Evolutionary conservation across 2,888 invertebrate genomes (phyloP), one percentile per base, ranked within the genome.

Genomic region (Drosophila tripunctata): DNA sequence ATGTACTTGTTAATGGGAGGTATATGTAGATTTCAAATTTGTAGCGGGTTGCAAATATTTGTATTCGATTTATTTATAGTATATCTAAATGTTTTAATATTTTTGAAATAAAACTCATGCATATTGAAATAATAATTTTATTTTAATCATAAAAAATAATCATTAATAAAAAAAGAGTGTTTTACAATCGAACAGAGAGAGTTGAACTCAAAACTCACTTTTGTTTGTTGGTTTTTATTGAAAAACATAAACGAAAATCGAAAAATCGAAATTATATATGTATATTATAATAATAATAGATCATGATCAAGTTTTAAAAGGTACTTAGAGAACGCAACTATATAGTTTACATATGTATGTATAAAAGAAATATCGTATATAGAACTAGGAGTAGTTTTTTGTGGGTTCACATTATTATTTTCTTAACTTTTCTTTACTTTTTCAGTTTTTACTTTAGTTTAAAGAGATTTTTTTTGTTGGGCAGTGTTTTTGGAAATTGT

Each of bases 111-210:
- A 88, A 87, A 87, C 83, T 61, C 88, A 85, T 81, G 83, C 75
- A 75, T 61, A 63, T 84, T 78, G 78, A 87, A 88, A 88, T 87
- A 80, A 87, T 87, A 88, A 82, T 76, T 88, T 87, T 87, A 88
- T 88, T 87, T 87, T 83, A 88, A 87, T 79, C 85, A 78, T 83
- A 80, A 80, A 81, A 81, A 78, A 79, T 68, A 82, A 84, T 77
- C 79, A 86, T 83, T 79, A 76, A 86, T 82, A 87, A 81, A 87
- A 86, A 86, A 81, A 80, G 73, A n/a, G n/a, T n/a, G n/a, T n/a
- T 87, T 81, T 79, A 85, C 87, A 88, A 88, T 83, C n/a, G 73
- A 83, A 80, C 75, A 78, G 82, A 81, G 84, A 78, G 82, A 81
- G 84, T 81, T 84, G 35, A 77, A 84, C 82, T 81, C 82, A 81